Evolutionary conservation across 2,797 vertebrate genomes (phyloP).

Genomic region (Lates japonicus): DNA sequence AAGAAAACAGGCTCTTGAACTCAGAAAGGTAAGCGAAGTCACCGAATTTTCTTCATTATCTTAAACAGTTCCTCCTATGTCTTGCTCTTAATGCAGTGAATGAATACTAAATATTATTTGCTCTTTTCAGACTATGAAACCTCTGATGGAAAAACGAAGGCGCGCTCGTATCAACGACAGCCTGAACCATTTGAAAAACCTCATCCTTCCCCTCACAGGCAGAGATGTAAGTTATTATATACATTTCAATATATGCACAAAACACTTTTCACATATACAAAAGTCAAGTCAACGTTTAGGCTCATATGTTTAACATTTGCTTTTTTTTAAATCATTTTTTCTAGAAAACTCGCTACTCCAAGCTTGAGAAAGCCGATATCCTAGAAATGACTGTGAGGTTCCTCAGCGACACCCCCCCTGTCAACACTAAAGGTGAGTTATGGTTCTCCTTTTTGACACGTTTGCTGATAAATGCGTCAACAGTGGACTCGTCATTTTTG

Average conservation of each 20-base stretch:
- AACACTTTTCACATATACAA: neutral
- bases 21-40: slow-evolving; percentile 88
- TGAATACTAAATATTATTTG: slow-evolving; percentile 41
- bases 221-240: slow-evolving; percentile 85
- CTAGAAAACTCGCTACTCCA: slow-evolving; percentile 88
- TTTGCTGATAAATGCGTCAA: neutral
- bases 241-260: neutral
- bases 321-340: slow-evolving; percentile 21
- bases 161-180: slow-evolving; percentile 93
- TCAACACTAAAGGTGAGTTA: slow-evolving; percentile 81
- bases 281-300: neutral
- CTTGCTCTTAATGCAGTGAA: neutral
- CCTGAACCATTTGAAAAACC: slow-evolving; percentile 88
- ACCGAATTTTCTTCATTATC: neutral
- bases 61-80: neutral
- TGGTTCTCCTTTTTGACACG: neutral
- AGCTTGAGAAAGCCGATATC: slow-evolving; percentile 93
- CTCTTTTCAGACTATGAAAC: slow-evolving; percentile 87
- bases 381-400: slow-evolving; percentile 93
- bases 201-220: slow-evolving; percentile 90
- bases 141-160: slow-evolving; percentile 89
- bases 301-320: slow-evolving; percentile 30
- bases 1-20: slow-evolving; percentile 85
- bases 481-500: neutral
- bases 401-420: slow-evolving; percentile 84